phyloP scores from a whole-genome alignment of 2,888 invertebrate species.

The Ectemnius cavifrons region DNA sequence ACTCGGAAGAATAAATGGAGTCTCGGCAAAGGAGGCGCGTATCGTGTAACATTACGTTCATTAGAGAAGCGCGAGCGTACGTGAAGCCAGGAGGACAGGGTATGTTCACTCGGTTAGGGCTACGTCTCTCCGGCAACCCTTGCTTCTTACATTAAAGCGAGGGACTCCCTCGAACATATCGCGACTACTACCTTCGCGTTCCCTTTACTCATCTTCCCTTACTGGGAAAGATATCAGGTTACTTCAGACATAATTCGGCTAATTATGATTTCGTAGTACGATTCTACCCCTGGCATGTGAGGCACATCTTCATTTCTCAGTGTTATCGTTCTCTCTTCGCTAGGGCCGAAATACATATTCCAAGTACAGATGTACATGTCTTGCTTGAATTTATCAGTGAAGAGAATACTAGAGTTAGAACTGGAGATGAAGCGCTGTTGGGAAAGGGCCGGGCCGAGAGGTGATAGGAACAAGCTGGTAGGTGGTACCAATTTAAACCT shows the following conservation, averaged over 20 bases:
- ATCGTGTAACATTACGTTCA: conserved; percentile 67
- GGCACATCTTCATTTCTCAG: conserved; percentile 3
- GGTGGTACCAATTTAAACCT: conserved; percentile 67
- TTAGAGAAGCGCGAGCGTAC: conserved; percentile 51
- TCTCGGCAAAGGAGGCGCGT: conserved; percentile 28
- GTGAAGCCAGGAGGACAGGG: conserved; percentile 37
- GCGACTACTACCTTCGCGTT: conserved; percentile 36
- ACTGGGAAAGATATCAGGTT: conserved; percentile 74
- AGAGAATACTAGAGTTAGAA: too few relatives aligned
- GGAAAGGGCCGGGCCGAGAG: conserved; percentile 5
- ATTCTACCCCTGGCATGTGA: conserved; percentile 60
- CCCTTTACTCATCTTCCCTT: conserved; percentile 51
- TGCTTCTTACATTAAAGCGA: conserved; percentile 70
- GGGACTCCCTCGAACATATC: conserved; percentile 43
- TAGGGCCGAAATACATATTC: too few relatives aligned
- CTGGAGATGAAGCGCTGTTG: too few relatives aligned
- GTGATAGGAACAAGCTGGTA: conserved; percentile 53
- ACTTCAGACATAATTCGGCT: conserved; percentile 76
- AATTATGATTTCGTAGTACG: conserved; percentile 76
- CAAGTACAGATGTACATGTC: too few relatives aligned
- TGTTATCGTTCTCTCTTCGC: conserved; percentile 31
- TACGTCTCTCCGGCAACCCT: conserved; percentile 66
- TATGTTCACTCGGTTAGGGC: conserved; percentile 39
- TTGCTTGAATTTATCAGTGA: too few relatives aligned
- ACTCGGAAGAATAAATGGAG: conserved; percentile 6